These are phyloP conservation scores for Nesogale talazaci DNA, from an alignment of 2,113 vertebrate genomes.

Conservation along the genomic window DNA sequence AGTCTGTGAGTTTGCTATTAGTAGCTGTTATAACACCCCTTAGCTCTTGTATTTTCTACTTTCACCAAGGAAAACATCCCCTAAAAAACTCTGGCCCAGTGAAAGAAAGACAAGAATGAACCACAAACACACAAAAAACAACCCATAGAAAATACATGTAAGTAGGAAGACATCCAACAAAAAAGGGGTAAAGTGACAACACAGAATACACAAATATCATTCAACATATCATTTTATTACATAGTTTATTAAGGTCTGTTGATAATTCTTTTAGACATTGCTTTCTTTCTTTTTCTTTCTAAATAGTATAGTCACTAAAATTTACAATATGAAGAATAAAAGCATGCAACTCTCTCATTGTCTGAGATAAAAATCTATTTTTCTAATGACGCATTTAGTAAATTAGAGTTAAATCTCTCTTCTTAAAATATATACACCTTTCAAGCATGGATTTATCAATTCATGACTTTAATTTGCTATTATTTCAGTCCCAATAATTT, in stretches of 20 bases:
- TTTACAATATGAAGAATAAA: neutral
- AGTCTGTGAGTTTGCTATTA: no score
- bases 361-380: conserved; percentile 14
- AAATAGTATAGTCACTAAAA: neutral
- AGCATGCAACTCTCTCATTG: neutral
- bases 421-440: neutral
- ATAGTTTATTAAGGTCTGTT: neutral
- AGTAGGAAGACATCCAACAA: no score
- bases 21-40: no score
- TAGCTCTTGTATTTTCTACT: no score
- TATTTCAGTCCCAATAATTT: conserved; percentile 44
- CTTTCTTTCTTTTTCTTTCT: neutral
- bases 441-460: neutral
- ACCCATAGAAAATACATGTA: no score
- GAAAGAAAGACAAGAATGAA: no score
- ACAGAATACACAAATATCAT: neutral
- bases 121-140: no score
- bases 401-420: conserved; percentile 23
- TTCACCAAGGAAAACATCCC: no score
- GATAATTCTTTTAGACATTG: neutral
- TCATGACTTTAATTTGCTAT: conserved; percentile 15
- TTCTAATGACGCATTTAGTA: conserved; percentile 3
- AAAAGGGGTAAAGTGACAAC: no score
- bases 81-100: no score
- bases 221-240: neutral